Evolutionary conservation across 2,888 invertebrate genomes (phyloP), one percentile per base, ranked within the genome.

Genomic region (Lydus trimaculatus): DNA sequence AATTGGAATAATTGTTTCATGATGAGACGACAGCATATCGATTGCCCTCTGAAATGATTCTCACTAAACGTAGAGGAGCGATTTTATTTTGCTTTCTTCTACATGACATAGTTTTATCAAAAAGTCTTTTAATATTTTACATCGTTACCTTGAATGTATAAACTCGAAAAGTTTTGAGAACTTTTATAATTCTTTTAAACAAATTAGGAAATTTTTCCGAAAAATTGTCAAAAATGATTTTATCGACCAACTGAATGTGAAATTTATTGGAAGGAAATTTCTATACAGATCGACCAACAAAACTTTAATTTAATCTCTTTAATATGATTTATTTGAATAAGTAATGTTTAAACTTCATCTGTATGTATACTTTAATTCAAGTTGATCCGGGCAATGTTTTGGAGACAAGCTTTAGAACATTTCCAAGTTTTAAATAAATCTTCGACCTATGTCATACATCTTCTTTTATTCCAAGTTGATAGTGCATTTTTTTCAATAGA

Each of bases 1-100:
- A 79, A 79, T 78, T 78, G 78, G 70, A 76, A 75, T 79, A 79
- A 79, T 78, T 79, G 77, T 73, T 75, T 74, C 76, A 77, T 78
- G 78, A 79, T 78, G 76, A 77, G 78, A 73, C 73, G 74, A 74
- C 64, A 68, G 68, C 73, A 75, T 73, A 71, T 71, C 73, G 73
- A 76, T 76, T 75, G 74, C 73, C 73, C 69, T 56, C 75, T 74
- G 69, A 67, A 79, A 75, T 76, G 70, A 75, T 77, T 77, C 76
- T 73, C 73, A 72, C 73, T 52, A 52, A 48, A 5, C 60, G 72
- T 75, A 74, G 78, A 78, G 76, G 76, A 77, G 76, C 78, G 75
- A 79, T 79, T 79, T 79, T 75, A 76, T 77, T 76, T 76, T 75
- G 71, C 76, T 74, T 72, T 75, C 72, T 72, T 71, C 67, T 69